Percentiles rank a stretch among this genome's conserved stretches.
phyloP scores from a whole-genome alignment of 37 sponge, comb jelly and placozoan genomes.

The Aphrocallistes beatrix region DNA sequence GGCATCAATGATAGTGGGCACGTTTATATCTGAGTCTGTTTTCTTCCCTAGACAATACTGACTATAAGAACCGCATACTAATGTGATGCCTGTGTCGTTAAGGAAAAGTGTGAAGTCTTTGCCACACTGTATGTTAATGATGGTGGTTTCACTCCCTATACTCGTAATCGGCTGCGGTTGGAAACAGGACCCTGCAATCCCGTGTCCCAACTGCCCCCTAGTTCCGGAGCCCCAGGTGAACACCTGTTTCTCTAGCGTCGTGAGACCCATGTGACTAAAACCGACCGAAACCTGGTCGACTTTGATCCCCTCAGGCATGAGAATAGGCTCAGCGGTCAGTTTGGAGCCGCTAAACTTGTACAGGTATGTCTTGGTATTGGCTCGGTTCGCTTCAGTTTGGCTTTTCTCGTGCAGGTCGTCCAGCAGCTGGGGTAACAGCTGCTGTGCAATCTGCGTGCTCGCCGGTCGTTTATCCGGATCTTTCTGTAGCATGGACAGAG shows the following conservation, averaged over 20 bases:
- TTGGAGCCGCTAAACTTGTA: neutral
- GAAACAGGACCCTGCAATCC: constrained; percentile 21
- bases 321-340: neutral
- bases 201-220: constrained; percentile 88
- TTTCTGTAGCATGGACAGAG: constrained; percentile 51
- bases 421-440: constrained; percentile 30
- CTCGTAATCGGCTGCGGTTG: constrained; percentile 35
- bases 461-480: constrained; percentile 53
- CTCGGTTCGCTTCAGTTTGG: neutral
- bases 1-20: constrained; percentile 56
- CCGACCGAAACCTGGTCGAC: constrained; percentile 64
- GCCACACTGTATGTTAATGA: constrained; percentile 67
- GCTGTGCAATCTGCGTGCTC: constrained; percentile 31
- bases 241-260: constrained; percentile 48
- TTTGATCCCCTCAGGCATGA: neutral
- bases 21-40: constrained; percentile 26
- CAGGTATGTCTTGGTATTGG: neutral
- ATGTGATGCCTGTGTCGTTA: constrained; percentile 76
- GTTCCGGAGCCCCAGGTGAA: constrained; percentile 74
- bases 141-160: constrained; percentile 35
- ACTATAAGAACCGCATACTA: constrained; percentile 75
- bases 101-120: constrained; percentile 75
- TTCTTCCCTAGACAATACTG: constrained; percentile 52
- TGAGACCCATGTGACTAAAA: constrained; percentile 48
- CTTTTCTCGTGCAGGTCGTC: constrained; percentile 20